Evolutionary conservation across 2,797 vertebrate genomes (phyloP).

Genomic region (Anguilla anguilla): DNA sequence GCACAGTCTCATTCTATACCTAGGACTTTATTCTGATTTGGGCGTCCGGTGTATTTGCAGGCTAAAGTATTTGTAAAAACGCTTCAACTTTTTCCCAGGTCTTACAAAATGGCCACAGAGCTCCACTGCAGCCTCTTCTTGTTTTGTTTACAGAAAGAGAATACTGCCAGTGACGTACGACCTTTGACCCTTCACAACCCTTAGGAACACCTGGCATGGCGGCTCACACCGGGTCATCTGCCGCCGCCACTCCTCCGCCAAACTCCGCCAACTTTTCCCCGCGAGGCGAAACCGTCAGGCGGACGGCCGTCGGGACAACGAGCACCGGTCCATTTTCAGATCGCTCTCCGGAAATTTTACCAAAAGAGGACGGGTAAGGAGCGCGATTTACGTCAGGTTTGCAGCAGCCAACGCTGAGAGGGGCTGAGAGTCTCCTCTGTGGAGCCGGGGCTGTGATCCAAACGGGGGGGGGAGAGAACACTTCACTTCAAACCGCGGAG

Average conservation of each 20-base stretch:
- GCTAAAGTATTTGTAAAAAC: too few species aligned
- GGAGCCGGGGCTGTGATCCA: neutral
- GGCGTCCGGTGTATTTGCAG: neutral
- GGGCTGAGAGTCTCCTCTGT: neutral
- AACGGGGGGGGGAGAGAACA: neutral
- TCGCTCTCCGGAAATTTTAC: neutral
- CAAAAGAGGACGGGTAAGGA: too few species aligned
- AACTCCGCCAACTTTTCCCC: neutral
- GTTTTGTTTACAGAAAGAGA: neutral
- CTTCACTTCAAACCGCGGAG: neutral
- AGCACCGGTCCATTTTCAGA: neutral
- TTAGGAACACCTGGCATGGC: neutral
- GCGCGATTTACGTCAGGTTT: neutral
- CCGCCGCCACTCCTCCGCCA: neutral
- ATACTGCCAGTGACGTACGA: neutral
- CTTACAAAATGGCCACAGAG: neutral
- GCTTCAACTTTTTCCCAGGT: neutral
- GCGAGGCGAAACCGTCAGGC: neutral
- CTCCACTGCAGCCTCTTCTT: neutral
- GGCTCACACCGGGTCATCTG: neutral
- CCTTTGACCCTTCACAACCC: neutral
- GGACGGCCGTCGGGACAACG: neutral
- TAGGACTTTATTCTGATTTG: neutral
- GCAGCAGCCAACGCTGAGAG: neutral
- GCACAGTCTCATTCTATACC: too few species aligned